Conservation (phyloP, 2,888 invertebrate genomes). For the Drosophila demipolita region DNA sequence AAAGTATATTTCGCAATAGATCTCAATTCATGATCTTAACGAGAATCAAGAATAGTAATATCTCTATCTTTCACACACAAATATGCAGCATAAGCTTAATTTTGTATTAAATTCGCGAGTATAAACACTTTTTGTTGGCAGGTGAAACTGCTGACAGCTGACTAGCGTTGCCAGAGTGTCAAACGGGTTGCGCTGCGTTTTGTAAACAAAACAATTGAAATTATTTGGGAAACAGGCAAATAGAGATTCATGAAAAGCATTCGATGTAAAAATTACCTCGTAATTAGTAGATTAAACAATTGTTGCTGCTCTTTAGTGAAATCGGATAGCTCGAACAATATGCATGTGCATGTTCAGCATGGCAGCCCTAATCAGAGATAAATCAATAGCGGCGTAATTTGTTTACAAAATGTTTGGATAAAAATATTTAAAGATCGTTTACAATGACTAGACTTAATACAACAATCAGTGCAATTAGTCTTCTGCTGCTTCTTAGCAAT, state of each 20-base stretch:
- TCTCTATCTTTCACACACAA: neutral
- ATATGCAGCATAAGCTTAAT: neutral
- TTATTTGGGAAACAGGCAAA: conserved; percentile 7
- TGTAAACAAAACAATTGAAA: conserved; percentile 43
- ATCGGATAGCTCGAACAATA: neutral
- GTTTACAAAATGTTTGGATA: conserved; percentile 48
- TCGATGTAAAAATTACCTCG: neutral
- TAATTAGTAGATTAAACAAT: neutral
- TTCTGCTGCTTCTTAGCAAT: conserved; percentile 36
- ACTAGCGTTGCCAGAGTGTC: conserved; percentile 47
- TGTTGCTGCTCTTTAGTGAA: too few relatives aligned
- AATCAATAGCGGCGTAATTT: conserved; percentile 61
- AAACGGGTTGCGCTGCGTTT: conserved; percentile 11
- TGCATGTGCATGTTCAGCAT: neutral
- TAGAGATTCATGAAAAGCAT: neutral
- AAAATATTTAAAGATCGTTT: conserved; percentile 22
- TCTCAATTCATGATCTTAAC: neutral
- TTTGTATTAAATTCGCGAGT: neutral
- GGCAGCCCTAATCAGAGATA: conserved; percentile 56
- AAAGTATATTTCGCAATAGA: neutral
- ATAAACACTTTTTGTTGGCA: conserved; percentile 17
- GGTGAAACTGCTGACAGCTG: conserved; percentile 41
- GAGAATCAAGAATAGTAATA: neutral
- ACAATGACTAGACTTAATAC: conserved; percentile 41
- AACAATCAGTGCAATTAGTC: conserved; percentile 44